Percentiles rank a stretch among this genome's conserved stretches.
phyloP scores from a whole-genome alignment of 1,140 invertebrate species.

The Nymphalis io region DNA sequence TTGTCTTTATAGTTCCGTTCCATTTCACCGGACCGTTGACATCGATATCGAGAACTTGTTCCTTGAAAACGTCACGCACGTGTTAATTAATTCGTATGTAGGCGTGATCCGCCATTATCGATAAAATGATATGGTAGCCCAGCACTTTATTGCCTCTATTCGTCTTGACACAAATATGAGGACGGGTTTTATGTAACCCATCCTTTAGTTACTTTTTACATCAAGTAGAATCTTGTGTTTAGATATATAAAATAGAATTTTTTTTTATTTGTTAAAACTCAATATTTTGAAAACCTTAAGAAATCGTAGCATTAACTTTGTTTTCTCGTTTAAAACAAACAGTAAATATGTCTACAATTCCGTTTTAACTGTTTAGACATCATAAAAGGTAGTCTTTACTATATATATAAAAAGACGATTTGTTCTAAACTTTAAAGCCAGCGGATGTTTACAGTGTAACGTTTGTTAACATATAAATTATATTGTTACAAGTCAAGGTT shows the following conservation, averaged over 20 bases:
- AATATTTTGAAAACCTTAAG: background rate
- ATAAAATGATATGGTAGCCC: constrained; percentile 70
- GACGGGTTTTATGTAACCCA: constrained; percentile 34
- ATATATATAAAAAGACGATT: constrained; percentile 48
- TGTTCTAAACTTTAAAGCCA: constrained; percentile 32
- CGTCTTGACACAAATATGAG: constrained; percentile 38
- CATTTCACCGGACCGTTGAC: constrained; percentile 61
- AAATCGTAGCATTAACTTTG: constrained; percentile 10
- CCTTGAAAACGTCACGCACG: constrained; percentile 50
- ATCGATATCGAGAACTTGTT: constrained; percentile 67
- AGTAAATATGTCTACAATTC: constrained; percentile 20
- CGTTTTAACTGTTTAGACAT: constrained; percentile 34
- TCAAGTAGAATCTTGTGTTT: constrained; percentile 1
- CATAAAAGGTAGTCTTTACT: constrained; percentile 49
- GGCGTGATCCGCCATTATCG: constrained; percentile 70
- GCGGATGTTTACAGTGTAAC: constrained; percentile 23
- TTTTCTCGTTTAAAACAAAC: background rate
- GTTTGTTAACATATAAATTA: constrained; percentile 36
- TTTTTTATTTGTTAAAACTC: too few relatives aligned
- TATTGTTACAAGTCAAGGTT: background rate
- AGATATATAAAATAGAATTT: too few relatives aligned
- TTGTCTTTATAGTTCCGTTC: constrained; percentile 60
- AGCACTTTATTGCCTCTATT: constrained; percentile 60
- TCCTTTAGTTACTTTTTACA: constrained; percentile 10
- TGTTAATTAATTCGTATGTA: constrained; percentile 77